These are phyloP conservation scores for Pangasius djambal DNA, from an alignment of 2,797 vertebrate species.

Conservation along the genomic window DNA sequence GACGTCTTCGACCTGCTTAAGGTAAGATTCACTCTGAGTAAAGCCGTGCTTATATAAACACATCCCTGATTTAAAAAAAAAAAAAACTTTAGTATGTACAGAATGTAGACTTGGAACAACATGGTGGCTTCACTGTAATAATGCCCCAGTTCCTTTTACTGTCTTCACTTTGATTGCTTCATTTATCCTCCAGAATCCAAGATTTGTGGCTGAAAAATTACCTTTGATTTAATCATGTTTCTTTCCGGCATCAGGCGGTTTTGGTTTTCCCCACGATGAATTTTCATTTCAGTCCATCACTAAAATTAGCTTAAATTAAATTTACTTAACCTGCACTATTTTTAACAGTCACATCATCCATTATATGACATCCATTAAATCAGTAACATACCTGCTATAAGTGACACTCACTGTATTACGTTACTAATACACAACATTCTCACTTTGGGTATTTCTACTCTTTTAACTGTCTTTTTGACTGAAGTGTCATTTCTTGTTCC, in stretches of 20 bases:
- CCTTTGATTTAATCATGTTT: too few species aligned
- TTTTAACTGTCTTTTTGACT: neutral
- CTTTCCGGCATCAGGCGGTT: too few species aligned
- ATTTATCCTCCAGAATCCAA: neutral
- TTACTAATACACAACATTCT: neutral
- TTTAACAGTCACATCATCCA: neutral
- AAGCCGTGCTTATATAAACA: neutral
- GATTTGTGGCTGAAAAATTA: neutral
- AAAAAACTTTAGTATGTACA: neutral
- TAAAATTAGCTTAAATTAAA: neutral
- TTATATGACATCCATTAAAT: neutral
- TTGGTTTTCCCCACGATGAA: neutral
- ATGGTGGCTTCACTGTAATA: neutral
- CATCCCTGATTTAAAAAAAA: neutral
- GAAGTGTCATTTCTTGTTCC: neutral
- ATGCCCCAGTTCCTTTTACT: neutral
- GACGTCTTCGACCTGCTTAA: slow-evolving; percentile 98
- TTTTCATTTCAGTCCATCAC: neutral
- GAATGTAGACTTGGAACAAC: neutral
- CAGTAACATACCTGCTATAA: neutral
- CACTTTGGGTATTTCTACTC: neutral
- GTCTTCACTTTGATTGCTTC: neutral
- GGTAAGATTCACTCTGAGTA: slow-evolving; percentile 69
- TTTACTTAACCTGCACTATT: neutral
- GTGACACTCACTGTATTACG: neutral